These are phyloP conservation scores for Apodemia mormo DNA, from an alignment of 2,888 invertebrate species.

Conservation along the genomic window DNA sequence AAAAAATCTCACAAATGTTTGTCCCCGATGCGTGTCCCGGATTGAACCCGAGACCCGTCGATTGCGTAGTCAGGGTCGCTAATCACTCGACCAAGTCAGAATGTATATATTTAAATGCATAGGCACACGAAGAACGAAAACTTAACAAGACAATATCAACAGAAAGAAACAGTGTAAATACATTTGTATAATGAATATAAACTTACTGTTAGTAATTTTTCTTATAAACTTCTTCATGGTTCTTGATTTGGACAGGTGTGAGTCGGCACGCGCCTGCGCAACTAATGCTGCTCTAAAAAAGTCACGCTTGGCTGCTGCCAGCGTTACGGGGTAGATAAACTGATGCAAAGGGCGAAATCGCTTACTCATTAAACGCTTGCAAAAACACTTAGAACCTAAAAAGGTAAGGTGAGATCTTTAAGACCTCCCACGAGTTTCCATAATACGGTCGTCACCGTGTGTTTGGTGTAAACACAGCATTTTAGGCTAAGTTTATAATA, in stretches of 20 bases:
- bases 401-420: constrained; percentile 27
- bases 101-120: too few relatives aligned
- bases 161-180: neutral
- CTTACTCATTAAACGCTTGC: constrained; percentile 29
- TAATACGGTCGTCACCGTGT: constrained; percentile 1
- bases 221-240: constrained; percentile 67
- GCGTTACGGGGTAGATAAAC: constrained; percentile 67
- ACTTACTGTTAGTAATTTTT: constrained; percentile 67
- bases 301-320: constrained; percentile 60
- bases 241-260: constrained; percentile 38
- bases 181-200: constrained; percentile 19
- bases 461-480: neutral
- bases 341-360: constrained; percentile 45
- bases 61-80: too few relatives aligned
- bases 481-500: too few relatives aligned
- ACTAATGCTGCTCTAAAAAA: constrained; percentile 52
- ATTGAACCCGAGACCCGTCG: too few relatives aligned
- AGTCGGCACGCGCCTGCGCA: constrained; percentile 54
- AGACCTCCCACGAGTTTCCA: constrained; percentile 1
- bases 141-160: too few relatives aligned
- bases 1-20: too few relatives aligned
- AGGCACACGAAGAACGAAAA: too few relatives aligned
- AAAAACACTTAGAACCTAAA: constrained; percentile 15
- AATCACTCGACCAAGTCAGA: too few relatives aligned
- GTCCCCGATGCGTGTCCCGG: too few relatives aligned